Evolutionary conservation across 2,797 vertebrate genomes (phyloP), one percentile per base, ranked within the genome.

Genomic region (Anabas testudineus): DNA sequence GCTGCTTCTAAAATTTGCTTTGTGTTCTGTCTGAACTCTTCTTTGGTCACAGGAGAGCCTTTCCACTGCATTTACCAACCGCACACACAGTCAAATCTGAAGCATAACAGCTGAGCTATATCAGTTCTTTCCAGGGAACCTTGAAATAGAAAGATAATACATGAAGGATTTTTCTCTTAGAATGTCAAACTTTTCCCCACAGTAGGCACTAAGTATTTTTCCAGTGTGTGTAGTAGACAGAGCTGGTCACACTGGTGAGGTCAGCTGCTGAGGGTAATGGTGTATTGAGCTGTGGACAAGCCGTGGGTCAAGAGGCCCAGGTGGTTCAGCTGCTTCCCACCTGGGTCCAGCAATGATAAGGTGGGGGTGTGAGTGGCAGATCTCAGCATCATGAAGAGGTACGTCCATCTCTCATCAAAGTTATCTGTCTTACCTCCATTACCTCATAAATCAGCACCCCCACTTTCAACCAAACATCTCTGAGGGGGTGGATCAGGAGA

Each of bases 271-370:
- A 78, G 85, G 81, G 73, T 94, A 92, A 95, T 93, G 88, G 67
- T 43, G 74, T 94, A 95, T 94, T 94, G 93, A 95, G 90, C 86
- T 87, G 76, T 69, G 90, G 91, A 90, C 90, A 90, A 90, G 48
- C 74, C 21, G 24, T 1, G 60, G 92, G 92, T 94, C 92, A 94
- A 76, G 78, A 80, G 83, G 80, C 78, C 74, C 67, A 5, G 68
- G 64, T 47, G 82, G 76, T 71, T 75, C 93, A 95, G 92, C 93
- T 94, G 92, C 67, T 76, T 56, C 72, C 82, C 93, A 94, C 91
- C 92, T 94, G 76, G 90, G 39, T 71, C 84, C 42, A 7, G 21
- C 1, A 18, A 53, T 41, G 61, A 80, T 53, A 51, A 24, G 75
- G 46, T 26, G 48, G 28, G 65, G 28, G 37, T 26, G 14, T 22